Conservation (phyloP, 2,113 vertebrate genomes). For the Sorex araneus region DNA sequence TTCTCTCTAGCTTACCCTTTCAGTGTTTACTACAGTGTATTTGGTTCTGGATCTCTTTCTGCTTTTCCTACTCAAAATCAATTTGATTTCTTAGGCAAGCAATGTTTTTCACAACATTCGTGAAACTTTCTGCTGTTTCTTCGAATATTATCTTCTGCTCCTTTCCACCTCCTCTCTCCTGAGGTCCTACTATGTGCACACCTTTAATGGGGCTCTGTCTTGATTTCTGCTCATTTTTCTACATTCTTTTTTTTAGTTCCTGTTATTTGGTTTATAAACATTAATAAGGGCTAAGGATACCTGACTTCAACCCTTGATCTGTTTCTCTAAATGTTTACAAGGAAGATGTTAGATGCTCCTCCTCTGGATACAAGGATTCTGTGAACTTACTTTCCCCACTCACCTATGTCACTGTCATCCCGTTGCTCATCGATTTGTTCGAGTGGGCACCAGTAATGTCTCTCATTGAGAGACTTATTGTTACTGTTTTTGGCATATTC, state of each 20-base stretch:
- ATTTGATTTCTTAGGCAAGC: background rate
- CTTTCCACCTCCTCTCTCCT: background rate
- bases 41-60: background rate
- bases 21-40: background rate
- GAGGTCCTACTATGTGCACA: background rate
- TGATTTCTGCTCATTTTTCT: background rate
- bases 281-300: background rate
- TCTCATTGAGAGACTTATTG: no score
- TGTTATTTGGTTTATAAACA: no score
- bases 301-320: conserved; percentile 4
- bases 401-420: no score
- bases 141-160: background rate
- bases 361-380: conserved; percentile 38
- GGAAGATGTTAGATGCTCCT: conserved; percentile 33
- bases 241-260: no score
- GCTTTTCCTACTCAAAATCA: background rate
- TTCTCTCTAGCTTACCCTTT: background rate
- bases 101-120: background rate
- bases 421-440: no score
- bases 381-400: background rate
- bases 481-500: no score
- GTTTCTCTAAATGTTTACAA: conserved; percentile 37
- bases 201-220: no score
- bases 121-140: background rate
- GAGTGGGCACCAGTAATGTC: no score